A percentile compares a stretch with the other conserved stretches of the same genome.
Evolutionary conservation across 1,140 invertebrate species (phyloP).

Genomic region (Papilio polytes): DNA sequence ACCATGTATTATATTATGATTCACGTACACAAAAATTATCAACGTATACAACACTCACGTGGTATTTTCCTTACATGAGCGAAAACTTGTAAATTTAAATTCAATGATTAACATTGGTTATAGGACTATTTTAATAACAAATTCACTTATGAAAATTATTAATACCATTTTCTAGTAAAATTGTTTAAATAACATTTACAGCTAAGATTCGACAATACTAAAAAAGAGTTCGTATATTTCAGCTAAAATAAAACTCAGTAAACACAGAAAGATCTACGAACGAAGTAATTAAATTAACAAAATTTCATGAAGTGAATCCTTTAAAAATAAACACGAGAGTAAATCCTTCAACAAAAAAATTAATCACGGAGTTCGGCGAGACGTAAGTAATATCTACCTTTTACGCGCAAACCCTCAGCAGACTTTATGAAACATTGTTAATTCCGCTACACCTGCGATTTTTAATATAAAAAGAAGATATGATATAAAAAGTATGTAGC

Average conservation of each 20-base stretch:
- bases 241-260: neutral
- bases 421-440: slow-evolving; percentile 46
- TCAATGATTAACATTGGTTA: too few species aligned
- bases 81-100: too few species aligned
- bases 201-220: too few species aligned
- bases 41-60: too few species aligned
- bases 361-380: slow-evolving; percentile 36
- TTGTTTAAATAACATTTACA: too few species aligned
- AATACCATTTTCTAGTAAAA: too few species aligned
- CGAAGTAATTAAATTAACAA: slow-evolving; percentile 8
- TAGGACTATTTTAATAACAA: too few species aligned
- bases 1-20: too few species aligned
- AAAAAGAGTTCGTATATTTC: neutral
- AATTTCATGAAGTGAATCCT: slow-evolving; percentile 5
- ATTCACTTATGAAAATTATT: too few species aligned
- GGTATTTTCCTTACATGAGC: too few species aligned
- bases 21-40: too few species aligned
- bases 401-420: slow-evolving; percentile 44
- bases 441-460: slow-evolving; percentile 55
- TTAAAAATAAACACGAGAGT: slow-evolving; percentile 27
- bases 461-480: slow-evolving; percentile 43
- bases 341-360: slow-evolving; percentile 36
- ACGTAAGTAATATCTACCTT: slow-evolving; percentile 53
- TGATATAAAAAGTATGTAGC: slow-evolving; percentile 40
- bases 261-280: neutral